These are phyloP conservation scores for Gymnocheta viridis DNA, from an alignment of 2,888 invertebrate genomes.

Conservation along the genomic window DNA sequence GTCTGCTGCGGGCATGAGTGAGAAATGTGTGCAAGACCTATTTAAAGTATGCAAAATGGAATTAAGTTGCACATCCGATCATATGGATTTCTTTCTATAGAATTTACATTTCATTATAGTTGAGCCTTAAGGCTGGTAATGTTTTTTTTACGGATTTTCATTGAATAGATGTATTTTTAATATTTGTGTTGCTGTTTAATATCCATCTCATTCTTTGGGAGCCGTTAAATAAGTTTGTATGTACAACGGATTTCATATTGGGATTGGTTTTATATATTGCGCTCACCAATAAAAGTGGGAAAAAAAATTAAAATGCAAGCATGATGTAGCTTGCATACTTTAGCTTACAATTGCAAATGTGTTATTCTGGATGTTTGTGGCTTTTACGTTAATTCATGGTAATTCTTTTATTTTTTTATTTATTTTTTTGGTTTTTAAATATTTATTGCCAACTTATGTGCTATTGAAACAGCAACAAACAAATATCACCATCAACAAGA, in stretches of 20 bases:
- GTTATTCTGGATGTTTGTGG: slow-evolving; percentile 46
- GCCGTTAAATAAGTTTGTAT: slow-evolving; percentile 21
- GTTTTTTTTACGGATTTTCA: slow-evolving; percentile 64
- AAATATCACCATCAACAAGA: slow-evolving; percentile 9
- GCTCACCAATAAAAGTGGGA: slow-evolving; percentile 36
- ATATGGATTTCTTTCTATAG: slow-evolving; percentile 62
- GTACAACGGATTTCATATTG: slow-evolving; percentile 38
- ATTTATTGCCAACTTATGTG: slow-evolving; percentile 59
- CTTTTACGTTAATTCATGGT: slow-evolving; percentile 57
- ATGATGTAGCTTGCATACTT: slow-evolving; percentile 70
- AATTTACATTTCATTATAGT: slow-evolving; percentile 79
- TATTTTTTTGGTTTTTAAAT: slow-evolving; percentile 21
- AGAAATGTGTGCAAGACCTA: neutral
- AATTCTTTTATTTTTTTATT: slow-evolving; percentile 1
- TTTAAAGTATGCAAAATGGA: slow-evolving; percentile 26
- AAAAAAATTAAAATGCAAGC: slow-evolving; percentile 59
- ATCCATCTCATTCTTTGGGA: slow-evolving; percentile 26
- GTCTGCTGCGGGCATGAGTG: slow-evolving; percentile 18
- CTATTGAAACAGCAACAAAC: slow-evolving; percentile 42
- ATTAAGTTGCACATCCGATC: slow-evolving; percentile 55
- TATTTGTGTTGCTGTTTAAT: slow-evolving; percentile 44
- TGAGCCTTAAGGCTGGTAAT: slow-evolving; percentile 79
- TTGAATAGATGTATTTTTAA: slow-evolving; percentile 35
- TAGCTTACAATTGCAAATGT: slow-evolving; percentile 60
- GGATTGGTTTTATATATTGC: slow-evolving; percentile 34